A percentile compares a stretch with the other conserved stretches of the same genome.
Evolutionary conservation across 2,797 vertebrate genomes (phyloP).

Genomic region (Chromobotia macracanthus): DNA sequence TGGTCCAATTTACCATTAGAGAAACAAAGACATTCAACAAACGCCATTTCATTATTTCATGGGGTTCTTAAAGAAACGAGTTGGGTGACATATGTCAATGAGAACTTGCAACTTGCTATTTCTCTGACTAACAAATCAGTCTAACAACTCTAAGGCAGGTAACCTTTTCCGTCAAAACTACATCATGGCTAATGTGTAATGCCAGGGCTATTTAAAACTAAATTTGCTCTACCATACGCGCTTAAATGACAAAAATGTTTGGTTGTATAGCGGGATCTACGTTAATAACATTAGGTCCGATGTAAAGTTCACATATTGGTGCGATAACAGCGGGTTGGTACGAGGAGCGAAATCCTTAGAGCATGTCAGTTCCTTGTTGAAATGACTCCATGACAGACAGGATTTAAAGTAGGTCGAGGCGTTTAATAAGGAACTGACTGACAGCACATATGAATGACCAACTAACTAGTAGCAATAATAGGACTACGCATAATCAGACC

Average conservation of each 20-base stretch:
- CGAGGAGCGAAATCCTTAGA: background rate
- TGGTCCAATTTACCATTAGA: too few relatives aligned
- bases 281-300: background rate
- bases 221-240: background rate
- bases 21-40: too few relatives aligned
- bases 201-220: background rate
- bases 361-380: background rate
- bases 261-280: background rate
- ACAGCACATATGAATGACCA: background rate
- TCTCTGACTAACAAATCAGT: background rate
- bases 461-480: background rate
- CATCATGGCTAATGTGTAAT: background rate
- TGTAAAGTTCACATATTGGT: background rate
- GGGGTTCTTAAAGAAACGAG: too few relatives aligned
- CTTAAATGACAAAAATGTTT: background rate
- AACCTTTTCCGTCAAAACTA: background rate
- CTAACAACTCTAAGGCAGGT: too few relatives aligned
- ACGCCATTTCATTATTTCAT: too few relatives aligned
- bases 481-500: too few relatives aligned
- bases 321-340: background rate
- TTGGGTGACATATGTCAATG: background rate
- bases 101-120: background rate
- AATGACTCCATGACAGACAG: background rate
- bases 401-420: conserved; percentile 15
- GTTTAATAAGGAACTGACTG: background rate